Percentiles rank a stretch among this genome's conserved stretches.
phyloP scores from a whole-genome alignment of 2,797 vertebrate genomes.

The Propithecus deckenii region DNA sequence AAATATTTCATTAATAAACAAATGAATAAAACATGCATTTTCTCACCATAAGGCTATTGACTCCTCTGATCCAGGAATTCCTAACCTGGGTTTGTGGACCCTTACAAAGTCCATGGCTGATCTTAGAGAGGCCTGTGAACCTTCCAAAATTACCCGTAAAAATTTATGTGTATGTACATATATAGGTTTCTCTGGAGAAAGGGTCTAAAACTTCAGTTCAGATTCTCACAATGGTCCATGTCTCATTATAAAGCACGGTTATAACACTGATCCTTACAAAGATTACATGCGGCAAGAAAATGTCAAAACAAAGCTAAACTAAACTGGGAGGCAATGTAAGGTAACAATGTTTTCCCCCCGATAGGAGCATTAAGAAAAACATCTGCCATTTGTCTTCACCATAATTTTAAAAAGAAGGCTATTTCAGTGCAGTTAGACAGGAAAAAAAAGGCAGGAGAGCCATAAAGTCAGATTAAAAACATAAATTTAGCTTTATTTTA shows the following conservation, averaged over 20 bases:
- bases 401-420: conserved; percentile 57
- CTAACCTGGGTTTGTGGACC: neutral
- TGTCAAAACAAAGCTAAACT: neutral
- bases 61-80: neutral
- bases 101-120: neutral
- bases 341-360: neutral
- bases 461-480: conserved; percentile 62
- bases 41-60: neutral
- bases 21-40: neutral
- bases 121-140: neutral
- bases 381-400: conserved; percentile 25
- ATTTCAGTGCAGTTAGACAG: conserved; percentile 20
- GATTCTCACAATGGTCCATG: neutral
- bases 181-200: neutral
- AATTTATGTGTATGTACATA: neutral
- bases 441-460: neutral
- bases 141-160: neutral
- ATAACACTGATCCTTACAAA: neutral
- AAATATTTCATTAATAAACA: conserved; percentile 44
- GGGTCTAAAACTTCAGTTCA: neutral
- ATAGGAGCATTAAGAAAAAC: conserved; percentile 41
- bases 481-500: conserved; percentile 59
- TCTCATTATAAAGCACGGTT: conserved; percentile 5
- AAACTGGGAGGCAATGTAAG: neutral
- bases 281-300: neutral